Base-by-base conservation (phyloP, 1,140 invertebrate species). In the Sarcophaga bullata region DNA sequence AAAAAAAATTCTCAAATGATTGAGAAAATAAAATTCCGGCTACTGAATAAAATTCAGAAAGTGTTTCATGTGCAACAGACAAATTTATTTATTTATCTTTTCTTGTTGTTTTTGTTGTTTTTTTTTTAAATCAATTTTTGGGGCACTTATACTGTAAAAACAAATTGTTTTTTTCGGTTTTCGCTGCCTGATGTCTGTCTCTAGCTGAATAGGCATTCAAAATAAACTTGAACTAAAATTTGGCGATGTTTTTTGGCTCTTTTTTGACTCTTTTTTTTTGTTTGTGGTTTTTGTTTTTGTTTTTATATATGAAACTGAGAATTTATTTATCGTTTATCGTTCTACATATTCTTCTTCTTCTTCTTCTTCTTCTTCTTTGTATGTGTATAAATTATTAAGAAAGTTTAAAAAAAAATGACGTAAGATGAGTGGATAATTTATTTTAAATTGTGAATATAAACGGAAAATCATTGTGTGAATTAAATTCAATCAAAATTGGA, bases 1-100 rank as follows among this genome's bases (percentile, higher is more conserved):
- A 50, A 50, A 50, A 50, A 8, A 50, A 50, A 50, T 11, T 50
- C n/a, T 37, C 25, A 37, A 37, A 4, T 37, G 25, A 37, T 37
- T 37, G 25, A 37, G 25, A 37, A 52, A 52, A 52, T 10, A 52
- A 68, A 17, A 68, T 8, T 6, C 62, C 62, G 62, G 62, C 62
- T 68, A 68, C 62, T 68, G n/a, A 68, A 68, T n/a, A 58, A 58
- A 58, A 58, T 58, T 58, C n/a, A n/a, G 54, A 58, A 58, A 58
- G 15, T 13, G n/a, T 58, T 58, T 58, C 54, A 58, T 58, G 54
- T 58, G 54, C 54, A 58, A 58, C 52, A 58, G 6, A 58, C 25
- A 37, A 37, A 37, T 37, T 37, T 37, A 37, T 37, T 37, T 37
- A 37, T 37, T n/a, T n/a, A n/a, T n/a, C n/a, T n/a, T 37, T 37